phyloP scores from a whole-genome alignment of 2,113 vertebrate genomes.

The Empidonax traillii region DNA sequence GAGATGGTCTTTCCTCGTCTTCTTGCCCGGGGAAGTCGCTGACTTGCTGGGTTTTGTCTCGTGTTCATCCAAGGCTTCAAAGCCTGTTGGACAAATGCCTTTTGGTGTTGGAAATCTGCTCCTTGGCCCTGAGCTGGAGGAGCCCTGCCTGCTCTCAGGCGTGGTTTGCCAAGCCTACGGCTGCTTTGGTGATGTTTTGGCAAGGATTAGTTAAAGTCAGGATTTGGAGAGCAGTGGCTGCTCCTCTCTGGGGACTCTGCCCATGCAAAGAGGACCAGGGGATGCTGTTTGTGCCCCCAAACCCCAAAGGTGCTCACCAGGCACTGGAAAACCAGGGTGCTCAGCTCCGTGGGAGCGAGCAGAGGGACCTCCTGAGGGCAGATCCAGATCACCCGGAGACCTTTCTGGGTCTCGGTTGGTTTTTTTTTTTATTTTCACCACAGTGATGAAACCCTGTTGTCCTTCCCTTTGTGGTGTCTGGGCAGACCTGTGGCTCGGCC shows the following conservation, averaged over 20 bases:
- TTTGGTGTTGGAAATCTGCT: neutral
- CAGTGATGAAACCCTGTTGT: neutral
- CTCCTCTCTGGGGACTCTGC: neutral
- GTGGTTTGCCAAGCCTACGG: neutral
- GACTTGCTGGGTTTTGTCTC: neutral
- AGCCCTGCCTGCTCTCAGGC: neutral
- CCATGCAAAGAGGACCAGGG: neutral
- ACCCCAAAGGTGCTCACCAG: neutral
- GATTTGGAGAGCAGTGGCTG: neutral
- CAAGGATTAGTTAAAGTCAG: neutral
- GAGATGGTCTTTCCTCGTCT: neutral
- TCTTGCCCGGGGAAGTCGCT: neutral
- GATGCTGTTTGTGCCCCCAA: accelerated
- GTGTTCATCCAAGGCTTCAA: neutral
- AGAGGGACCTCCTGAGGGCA: neutral
- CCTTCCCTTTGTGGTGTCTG: neutral
- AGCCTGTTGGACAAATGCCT: neutral
- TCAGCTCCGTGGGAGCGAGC: accelerated
- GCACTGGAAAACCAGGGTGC: accelerated
- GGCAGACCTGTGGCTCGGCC: neutral
- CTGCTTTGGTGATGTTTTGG: neutral
- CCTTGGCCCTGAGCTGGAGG: neutral
- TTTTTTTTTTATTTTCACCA: neutral
- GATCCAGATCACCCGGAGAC: neutral
- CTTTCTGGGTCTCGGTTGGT: neutral